phyloP scores from a whole-genome alignment of 2,113 vertebrate genomes.

The Caloenas nicobarica region DNA sequence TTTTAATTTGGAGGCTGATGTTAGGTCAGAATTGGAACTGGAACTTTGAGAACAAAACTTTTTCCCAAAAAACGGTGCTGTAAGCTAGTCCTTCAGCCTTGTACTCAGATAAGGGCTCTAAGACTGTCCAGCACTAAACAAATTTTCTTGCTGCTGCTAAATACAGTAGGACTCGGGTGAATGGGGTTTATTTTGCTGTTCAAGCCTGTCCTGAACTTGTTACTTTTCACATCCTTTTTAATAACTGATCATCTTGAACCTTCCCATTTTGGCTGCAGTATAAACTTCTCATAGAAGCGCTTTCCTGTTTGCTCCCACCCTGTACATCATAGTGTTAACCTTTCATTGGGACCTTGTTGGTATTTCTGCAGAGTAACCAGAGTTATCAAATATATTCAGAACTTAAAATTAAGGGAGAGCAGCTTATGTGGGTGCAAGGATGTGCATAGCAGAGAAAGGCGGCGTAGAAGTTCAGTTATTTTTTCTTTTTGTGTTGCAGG shows the following conservation, averaged over 20 bases:
- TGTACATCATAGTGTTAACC: not conserved
- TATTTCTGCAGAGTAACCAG: not conserved
- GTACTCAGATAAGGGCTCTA: not conserved
- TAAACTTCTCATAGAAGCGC: not conserved
- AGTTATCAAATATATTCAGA: not conserved
- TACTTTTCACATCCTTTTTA: not conserved
- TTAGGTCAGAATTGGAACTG: not conserved
- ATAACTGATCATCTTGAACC: not conserved
- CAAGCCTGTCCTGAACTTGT: not conserved
- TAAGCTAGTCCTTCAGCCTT: not conserved
- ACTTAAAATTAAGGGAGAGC: slow-evolving; percentile 16
- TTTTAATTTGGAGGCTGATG: not conserved
- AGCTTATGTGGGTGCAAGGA: not conserved
- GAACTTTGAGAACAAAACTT: not conserved
- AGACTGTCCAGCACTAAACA: not conserved
- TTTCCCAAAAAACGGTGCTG: fast-evolving
- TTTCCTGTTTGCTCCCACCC: not conserved
- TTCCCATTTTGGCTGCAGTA: not conserved
- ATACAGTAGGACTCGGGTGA: not conserved
- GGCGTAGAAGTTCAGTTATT: not conserved
- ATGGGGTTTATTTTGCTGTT: not conserved
- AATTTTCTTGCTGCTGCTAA: not conserved
- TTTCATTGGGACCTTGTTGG: not conserved
- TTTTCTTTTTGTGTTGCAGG: not conserved
- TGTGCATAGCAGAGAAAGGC: not conserved